Evolutionary conservation across 2,797 vertebrate genomes (phyloP).

Genomic region (Apogon hyalosoma): DNA sequence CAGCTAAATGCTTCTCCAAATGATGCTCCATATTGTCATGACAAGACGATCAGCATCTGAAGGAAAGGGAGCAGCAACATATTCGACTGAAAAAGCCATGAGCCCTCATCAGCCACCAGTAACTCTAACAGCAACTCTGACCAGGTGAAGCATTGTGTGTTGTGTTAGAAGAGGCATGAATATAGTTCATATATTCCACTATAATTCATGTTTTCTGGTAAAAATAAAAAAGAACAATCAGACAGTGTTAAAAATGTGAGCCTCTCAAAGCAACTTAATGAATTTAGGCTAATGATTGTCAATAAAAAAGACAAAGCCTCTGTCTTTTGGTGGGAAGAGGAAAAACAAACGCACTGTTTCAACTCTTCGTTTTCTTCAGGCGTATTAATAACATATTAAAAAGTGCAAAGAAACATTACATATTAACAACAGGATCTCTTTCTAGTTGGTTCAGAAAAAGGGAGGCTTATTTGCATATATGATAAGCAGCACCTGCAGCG

Average conservation of each 20-base stretch:
- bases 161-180: slow-evolving; percentile 45
- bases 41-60: slow-evolving; percentile 21
- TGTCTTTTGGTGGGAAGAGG: slow-evolving; percentile 61
- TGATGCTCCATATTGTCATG: slow-evolving; percentile 5
- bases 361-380: slow-evolving; percentile 44
- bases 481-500: slow-evolving; percentile 87
- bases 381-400: slow-evolving; percentile 68
- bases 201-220: slow-evolving; percentile 40
- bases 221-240: slow-evolving; percentile 52
- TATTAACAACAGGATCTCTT: slow-evolving; percentile 62
- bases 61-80: slow-evolving; percentile 23
- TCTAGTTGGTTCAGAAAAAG: slow-evolving; percentile 77
- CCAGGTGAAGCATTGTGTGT: slow-evolving; percentile 40
- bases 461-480: slow-evolving; percentile 88
- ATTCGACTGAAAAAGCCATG: slow-evolving; percentile 4
- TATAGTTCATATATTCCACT: slow-evolving; percentile 65
- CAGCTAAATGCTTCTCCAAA: slow-evolving; percentile 26
- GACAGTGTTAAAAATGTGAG: slow-evolving; percentile 61
- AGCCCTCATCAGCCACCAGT: slow-evolving; percentile 4
- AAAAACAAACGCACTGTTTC: slow-evolving; percentile 31
- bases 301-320: slow-evolving; percentile 76
- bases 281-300: slow-evolving; percentile 82
- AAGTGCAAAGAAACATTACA: slow-evolving; percentile 76
- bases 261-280: slow-evolving; percentile 60
- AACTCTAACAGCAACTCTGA: slow-evolving; percentile 15